phyloP scores from a whole-genome alignment of 2,797 vertebrate genomes.

The Xenentodon cancila region DNA sequence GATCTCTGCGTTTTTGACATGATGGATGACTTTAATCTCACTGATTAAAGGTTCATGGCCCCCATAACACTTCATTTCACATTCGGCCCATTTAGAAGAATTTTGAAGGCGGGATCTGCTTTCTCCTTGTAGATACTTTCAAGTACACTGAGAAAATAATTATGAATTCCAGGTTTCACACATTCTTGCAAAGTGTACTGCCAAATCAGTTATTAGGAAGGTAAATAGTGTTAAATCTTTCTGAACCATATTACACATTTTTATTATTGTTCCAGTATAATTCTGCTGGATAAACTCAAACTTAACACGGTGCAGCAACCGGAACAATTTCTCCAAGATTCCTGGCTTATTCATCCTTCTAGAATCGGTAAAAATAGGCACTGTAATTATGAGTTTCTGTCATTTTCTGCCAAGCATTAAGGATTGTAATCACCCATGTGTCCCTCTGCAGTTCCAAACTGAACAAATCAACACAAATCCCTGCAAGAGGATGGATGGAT shows the following conservation, averaged over 20 bases:
- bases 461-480: slow-evolving; percentile 64
- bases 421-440: slow-evolving; percentile 48
- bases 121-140: slow-evolving; percentile 7
- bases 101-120: slow-evolving; percentile 16
- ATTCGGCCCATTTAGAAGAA: slow-evolving; percentile 35
- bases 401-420: slow-evolving; percentile 42
- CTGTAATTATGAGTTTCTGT: slow-evolving; percentile 32
- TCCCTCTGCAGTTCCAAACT: slow-evolving; percentile 41
- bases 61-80: slow-evolving; percentile 65
- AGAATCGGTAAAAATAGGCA: slow-evolving; percentile 35
- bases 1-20: slow-evolving; percentile 54
- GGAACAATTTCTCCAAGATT: slow-evolving; percentile 21
- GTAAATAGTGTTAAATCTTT: not conserved
- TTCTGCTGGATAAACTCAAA: not conserved
- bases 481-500: slow-evolving; percentile 47
- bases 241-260: not conserved
- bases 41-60: slow-evolving; percentile 62
- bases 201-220: slow-evolving; percentile 6
- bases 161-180: not conserved
- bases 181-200: not conserved
- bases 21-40: slow-evolving; percentile 72
- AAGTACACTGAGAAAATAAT: slow-evolving; percentile 7
- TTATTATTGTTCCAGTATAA: not conserved
- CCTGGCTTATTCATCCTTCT: slow-evolving; percentile 17
- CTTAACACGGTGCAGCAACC: not conserved